phyloP scores from a whole-genome alignment of 2,888 invertebrate genomes.

The Monochamus alternatus region DNA sequence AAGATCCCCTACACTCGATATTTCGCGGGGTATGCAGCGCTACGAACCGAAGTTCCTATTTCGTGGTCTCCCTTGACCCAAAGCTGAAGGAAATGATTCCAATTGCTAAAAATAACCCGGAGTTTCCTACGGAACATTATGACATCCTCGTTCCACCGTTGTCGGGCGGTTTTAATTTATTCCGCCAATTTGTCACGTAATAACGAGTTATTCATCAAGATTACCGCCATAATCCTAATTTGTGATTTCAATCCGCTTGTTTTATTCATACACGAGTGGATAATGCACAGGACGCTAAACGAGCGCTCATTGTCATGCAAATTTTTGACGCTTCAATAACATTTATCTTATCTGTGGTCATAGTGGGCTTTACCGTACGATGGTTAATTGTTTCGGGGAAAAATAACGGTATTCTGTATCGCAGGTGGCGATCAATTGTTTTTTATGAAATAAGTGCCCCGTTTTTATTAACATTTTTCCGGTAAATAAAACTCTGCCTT shows the following conservation, averaged over 20 bases:
- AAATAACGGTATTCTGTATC: not conserved
- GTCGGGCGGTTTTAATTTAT: conserved; percentile 9
- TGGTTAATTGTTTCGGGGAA: not conserved
- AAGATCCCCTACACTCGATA: no score
- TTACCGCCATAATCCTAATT: conserved; percentile 12
- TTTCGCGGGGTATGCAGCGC: no score
- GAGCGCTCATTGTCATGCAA: not conserved
- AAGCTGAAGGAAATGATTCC: no score
- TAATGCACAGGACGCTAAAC: not conserved
- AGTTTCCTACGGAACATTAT: conserved; percentile 9
- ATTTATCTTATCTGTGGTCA: not conserved
- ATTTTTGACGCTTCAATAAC: not conserved
- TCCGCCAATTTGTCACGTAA: conserved; percentile 8
- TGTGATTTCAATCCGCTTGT: not conserved
- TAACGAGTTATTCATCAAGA: conserved; percentile 16
- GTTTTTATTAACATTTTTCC: no score
- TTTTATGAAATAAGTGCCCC: no score
- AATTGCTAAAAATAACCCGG: conserved; percentile 12
- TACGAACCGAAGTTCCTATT: no score
- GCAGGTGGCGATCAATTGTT: no score
- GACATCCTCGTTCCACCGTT: conserved; percentile 17
- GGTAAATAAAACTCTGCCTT: no score
- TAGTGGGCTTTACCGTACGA: not conserved
- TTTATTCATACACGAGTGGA: conserved; percentile 7
- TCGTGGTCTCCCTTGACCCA: no score